Percentiles rank a stretch among this genome's conserved stretches.
Evolutionary conservation across 2,113 vertebrate genomes (phyloP).

Genomic region (Psammodynastes pulverulentus): DNA sequence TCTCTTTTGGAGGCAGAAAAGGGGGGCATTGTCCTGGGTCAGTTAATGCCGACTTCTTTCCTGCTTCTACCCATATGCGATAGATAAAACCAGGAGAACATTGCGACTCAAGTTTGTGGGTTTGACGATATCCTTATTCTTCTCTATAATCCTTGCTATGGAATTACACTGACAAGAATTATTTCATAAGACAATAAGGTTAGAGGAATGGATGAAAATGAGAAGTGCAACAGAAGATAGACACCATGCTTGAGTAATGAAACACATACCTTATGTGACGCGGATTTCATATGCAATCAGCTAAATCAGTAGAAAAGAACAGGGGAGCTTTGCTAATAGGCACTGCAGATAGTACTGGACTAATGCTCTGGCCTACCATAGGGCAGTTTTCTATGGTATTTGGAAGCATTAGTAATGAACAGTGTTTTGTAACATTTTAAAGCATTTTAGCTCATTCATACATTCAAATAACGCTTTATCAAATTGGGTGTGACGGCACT

Average conservation of each 20-base stretch:
- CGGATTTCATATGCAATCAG: not conserved
- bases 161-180: not conserved
- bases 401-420: not conserved
- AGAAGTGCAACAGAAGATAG: not conserved
- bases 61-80: not conserved
- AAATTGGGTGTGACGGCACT: not conserved
- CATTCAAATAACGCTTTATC: too few relatives aligned
- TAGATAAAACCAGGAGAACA: not conserved
- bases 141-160: not conserved
- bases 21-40: not conserved
- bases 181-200: not conserved
- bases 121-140: not conserved
- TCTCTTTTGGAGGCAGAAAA: not conserved
- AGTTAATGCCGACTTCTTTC: not conserved
- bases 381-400: not conserved
- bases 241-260: not conserved
- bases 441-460: not conserved
- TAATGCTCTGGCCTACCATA: not conserved
- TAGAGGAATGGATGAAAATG: not conserved
- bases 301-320: not conserved
- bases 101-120: not conserved
- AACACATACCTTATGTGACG: not conserved
- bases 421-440: not conserved
- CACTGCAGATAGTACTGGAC: not conserved
- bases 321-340: not conserved